A percentile compares a stretch with the other conserved stretches of the same genome.
These are phyloP conservation scores for Bombyx mandarina DNA, from an alignment of 1,140 invertebrate genomes.

Conservation along the genomic window DNA sequence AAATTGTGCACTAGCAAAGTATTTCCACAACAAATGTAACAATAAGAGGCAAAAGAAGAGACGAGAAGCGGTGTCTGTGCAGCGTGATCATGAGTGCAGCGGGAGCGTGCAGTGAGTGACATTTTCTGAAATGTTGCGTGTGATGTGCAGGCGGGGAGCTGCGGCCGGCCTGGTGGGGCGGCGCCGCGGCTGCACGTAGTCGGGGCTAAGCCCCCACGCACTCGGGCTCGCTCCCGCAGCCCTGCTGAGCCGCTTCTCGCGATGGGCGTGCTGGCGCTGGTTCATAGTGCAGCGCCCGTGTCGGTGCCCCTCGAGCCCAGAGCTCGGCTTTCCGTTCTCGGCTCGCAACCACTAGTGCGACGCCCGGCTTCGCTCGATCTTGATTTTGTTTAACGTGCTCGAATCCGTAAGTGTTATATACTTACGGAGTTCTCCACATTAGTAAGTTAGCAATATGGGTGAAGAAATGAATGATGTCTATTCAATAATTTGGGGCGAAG, in stretches of 20 bases:
- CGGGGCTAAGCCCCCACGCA: conserved; percentile 25
- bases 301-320: conserved; percentile 21
- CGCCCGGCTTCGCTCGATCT: conserved; percentile 28
- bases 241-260: conserved; percentile 59
- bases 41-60: conserved; percentile 5
- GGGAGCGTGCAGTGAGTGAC: conserved; percentile 11
- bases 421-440: conserved; percentile 36
- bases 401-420: conserved; percentile 24
- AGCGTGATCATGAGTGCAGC: conserved; percentile 7
- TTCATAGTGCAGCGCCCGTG: conserved; percentile 21
- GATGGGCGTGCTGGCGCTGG: conserved; percentile 14
- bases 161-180: conserved; percentile 43
- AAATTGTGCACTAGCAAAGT: too few relatives aligned
- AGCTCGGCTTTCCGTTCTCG: conserved; percentile 21
- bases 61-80: conserved; percentile 53
- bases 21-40: too few relatives aligned
- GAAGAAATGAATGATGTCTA: conserved; percentile 9
- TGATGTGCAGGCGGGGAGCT: conserved; percentile 59
- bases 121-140: conserved; percentile 44
- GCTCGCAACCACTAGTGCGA: conserved; percentile 10
- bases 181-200: conserved; percentile 39
- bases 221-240: conserved; percentile 50
- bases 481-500: too few relatives aligned
- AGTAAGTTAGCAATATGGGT: conserved; percentile 43
- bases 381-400: conserved; percentile 38